Base-by-base conservation (phyloP, 2,888 invertebrate genomes). In the Imbricaverruca yamaguchii region DNA sequence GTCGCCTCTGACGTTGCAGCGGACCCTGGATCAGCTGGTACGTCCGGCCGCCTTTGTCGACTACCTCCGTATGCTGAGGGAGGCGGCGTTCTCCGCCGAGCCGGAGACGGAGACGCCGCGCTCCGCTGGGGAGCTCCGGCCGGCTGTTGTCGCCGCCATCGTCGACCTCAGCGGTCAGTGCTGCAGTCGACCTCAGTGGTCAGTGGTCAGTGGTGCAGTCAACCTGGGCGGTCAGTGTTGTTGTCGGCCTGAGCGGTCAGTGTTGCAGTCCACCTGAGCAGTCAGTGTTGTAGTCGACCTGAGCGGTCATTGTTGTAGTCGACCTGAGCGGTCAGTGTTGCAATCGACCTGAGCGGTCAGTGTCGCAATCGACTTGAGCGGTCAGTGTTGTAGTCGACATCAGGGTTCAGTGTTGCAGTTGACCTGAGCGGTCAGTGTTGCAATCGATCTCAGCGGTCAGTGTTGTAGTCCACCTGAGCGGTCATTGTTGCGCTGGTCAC, bases 21-120 rank as follows among this genome's bases (percentile, higher is more conserved):
- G 25, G 39, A 11, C 15, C 18, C 7, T 74, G 74, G 53, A 74
- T 18, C 74, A 53, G 74, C 53, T 53, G 74, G 10, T 74, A 0
- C 39, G 74, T 13, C 74, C 74, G 53, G 74, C 74, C 74, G 74
- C 74, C 53, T 74, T 53, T 9, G 74, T 74, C 53, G 53, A 74
- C 74, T 74, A 55, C 74, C 74, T 74, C 18, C 74, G 74, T 3
- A 74, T 74, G 53, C 21, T 74, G 74, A 53, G 74, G 1, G 21
- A 74, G 74, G 21, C 74, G 8, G 53, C 55, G 55, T 74, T 74
- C 55, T 74, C 74, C 0, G 12, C 53, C 0, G 74, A 74, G 55
- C 53, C 53, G 74, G 74, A 74, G 53, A 53, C 74, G 55, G 74
- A 74, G 74, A 12, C 74, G 53, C 3, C 53, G 18, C 21, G 10